Base-by-base conservation (phyloP, 2,888 invertebrate species). In the Drosophila macrospina region DNA sequence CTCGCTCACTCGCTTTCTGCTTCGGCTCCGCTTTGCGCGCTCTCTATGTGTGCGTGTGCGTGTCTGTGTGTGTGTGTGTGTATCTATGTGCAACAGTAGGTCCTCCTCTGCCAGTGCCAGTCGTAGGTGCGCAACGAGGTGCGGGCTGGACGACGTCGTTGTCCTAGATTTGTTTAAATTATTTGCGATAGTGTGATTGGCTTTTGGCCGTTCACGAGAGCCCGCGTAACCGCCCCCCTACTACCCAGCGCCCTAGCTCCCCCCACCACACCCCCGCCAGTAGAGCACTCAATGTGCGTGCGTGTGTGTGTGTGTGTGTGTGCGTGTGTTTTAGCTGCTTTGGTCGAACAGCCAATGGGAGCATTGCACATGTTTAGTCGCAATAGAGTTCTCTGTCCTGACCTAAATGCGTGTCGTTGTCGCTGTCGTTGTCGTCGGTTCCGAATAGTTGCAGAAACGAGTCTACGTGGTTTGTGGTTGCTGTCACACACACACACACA, bases 181-280 rank as follows among this genome's bases (percentile, higher is more conserved):
- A 89, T 91, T 90, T 91, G 90, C 91, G 91, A 91, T 91, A 91
- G 91, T 91, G 91, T 91, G 92, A 91, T 91, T 91, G 91, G 91
- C 91, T 89, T 91, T 89, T 86, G 82, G 83, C 72, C 62, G 20
- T 20, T 20, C 20, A 20, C 20, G 20, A 20, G 3, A 20, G 20
- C 20, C 20, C 20, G 37, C 59, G 15, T 34, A 30, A n/a, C 34
- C 32, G 44, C n/a, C 45, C 26, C 26, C 34, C 37, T 20, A 20
- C 20, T 20, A 20, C 56, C 52, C 61, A 68, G 55, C 52, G n/a
- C 62, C 44, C 28, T 28, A 26, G 7, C 26, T 7, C 3, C 36
- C 32, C 63, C 50, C 28, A 16, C 42, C 15, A 50, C 34, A 36
- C n/a, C n/a, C n/a, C n/a, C n/a, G n/a, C n/a, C n/a, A n/a, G n/a